These are phyloP conservation scores for Falco punctatus DNA, from an alignment of 2,113 vertebrate genomes.

Conservation along the genomic window DNA sequence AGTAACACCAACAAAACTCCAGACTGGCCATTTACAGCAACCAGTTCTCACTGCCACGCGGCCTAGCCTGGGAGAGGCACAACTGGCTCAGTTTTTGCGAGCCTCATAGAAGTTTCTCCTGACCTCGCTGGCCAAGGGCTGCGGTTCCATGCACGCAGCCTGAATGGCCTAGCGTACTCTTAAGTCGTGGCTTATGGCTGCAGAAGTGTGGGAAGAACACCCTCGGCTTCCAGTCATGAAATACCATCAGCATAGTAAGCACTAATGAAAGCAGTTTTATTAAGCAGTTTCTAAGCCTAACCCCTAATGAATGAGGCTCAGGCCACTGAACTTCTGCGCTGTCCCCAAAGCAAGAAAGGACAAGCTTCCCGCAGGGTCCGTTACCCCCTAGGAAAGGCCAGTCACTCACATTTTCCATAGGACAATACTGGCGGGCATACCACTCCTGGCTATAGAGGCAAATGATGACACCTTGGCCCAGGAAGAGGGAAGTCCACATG, in stretches of 20 bases:
- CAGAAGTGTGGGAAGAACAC: background rate
- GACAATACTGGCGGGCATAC: slow-evolving; percentile 92
- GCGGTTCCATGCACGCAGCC: background rate
- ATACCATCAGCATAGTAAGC: background rate
- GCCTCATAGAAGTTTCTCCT: background rate
- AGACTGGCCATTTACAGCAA: background rate
- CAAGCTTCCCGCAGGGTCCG: fast-evolving
- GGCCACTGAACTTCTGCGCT: background rate
- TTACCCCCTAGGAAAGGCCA: background rate
- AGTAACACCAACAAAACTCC: background rate
- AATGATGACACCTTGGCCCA: slow-evolving; percentile 90
- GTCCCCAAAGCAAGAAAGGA: background rate
- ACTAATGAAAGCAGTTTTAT: background rate
- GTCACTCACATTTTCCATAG: slow-evolving; percentile 83
- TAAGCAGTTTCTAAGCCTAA: background rate
- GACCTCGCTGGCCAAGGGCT: background rate
- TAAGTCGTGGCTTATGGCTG: background rate
- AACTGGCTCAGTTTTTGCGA: background rate
- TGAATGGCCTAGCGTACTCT: background rate
- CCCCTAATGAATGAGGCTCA: fast-evolving
- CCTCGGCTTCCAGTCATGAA: background rate
- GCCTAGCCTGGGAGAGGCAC: background rate
- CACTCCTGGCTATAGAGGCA: slow-evolving; percentile 97
- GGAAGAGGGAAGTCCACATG: slow-evolving; percentile 93
- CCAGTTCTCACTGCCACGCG: background rate